phyloP scores from a whole-genome alignment of 2,113 vertebrate genomes.

The Silurus glanis region DNA sequence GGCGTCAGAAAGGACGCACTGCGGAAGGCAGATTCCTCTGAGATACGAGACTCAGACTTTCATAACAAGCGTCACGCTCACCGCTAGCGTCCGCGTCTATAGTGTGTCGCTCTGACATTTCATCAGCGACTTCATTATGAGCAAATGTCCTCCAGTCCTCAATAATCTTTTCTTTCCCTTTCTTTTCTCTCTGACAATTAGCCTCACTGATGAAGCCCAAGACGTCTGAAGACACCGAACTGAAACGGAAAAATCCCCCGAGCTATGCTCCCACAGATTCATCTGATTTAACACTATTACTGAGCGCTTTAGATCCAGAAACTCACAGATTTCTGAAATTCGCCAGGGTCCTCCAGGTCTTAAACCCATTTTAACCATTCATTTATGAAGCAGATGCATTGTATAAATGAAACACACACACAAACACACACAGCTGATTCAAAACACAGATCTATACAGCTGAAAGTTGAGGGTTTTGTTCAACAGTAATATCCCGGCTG shows the following conservation, averaged over 20 bases:
- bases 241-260: background rate
- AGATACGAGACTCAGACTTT: background rate
- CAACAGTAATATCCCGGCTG: background rate
- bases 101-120: background rate
- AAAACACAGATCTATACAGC: too few species aligned
- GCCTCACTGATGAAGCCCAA: background rate
- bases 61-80: background rate
- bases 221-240: background rate
- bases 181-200: conserved; percentile 15
- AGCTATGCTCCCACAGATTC: background rate
- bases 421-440: background rate
- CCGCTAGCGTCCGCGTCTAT: background rate
- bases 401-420: background rate
- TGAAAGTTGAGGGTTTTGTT: background rate
- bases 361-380: too few species aligned
- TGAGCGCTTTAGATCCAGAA: background rate
- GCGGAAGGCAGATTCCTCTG: background rate
- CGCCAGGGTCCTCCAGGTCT: background rate
- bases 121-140: conserved; percentile 7
- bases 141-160: background rate
- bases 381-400: background rate
- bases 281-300: conserved; percentile 3
- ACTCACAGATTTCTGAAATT: background rate
- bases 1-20: background rate
- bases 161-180: background rate